Evolutionary conservation across 2,113 vertebrate species (phyloP).

Genomic region (Xyliphius kryptos): DNA sequence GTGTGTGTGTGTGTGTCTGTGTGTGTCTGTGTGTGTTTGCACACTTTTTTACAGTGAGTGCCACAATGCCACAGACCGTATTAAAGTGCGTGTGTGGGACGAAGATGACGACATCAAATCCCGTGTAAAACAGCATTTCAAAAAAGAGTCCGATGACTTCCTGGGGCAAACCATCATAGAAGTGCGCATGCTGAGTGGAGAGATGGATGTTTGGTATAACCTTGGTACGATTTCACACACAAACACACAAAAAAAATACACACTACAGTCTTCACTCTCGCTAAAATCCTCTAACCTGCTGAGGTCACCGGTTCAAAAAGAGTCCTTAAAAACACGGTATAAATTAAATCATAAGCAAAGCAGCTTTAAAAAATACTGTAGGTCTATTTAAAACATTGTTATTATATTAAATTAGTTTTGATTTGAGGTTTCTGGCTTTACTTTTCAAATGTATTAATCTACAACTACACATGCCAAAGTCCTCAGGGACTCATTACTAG

Average conservation of each 20-base stretch:
- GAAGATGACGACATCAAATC: conserved; percentile 98
- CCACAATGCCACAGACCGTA: conserved; percentile 95
- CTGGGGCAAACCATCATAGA: conserved; percentile 96
- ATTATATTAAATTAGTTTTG: no score
- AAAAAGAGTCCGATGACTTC: conserved; percentile 95
- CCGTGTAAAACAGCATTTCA: conserved; percentile 96
- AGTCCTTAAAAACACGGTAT: no score
- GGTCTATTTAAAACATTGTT: no score
- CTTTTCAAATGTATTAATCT: no score
- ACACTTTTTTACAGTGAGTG: conserved; percentile 74
- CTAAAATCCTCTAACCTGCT: no score
- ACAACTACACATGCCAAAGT: no score
- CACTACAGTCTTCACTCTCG: no score
- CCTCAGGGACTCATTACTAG: no score
- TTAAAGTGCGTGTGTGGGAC: conserved; percentile 97
- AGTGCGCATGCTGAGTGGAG: conserved; percentile 91
- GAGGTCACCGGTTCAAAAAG: no score
- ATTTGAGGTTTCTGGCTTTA: no score
- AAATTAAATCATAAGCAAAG: no score
- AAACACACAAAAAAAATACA: background rate
- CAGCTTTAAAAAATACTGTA: no score
- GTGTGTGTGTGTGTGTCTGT: conserved; percentile 10
- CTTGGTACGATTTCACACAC: conserved; percentile 69
- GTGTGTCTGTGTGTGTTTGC: background rate
- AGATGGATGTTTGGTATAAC: conserved; percentile 99